These are phyloP conservation scores for Callaeas wilsoni DNA, from an alignment of 2,113 vertebrate genomes.

Conservation along the genomic window DNA sequence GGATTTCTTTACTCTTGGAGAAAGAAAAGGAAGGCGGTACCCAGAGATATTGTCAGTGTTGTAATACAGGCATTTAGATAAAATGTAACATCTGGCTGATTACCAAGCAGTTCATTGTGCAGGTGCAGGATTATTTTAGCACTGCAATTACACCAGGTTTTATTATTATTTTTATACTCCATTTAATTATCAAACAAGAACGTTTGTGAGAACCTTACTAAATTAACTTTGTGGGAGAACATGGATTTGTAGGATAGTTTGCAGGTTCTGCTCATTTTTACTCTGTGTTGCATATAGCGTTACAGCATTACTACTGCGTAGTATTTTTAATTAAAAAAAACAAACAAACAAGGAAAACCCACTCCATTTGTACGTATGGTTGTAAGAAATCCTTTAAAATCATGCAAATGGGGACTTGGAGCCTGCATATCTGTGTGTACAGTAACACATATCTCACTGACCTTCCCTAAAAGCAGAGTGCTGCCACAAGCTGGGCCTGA, in stretches of 20 bases:
- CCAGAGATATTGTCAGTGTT: background rate
- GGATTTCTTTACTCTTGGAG: background rate
- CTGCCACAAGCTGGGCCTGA: background rate
- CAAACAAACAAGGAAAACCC: too few species aligned
- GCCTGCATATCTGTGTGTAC: background rate
- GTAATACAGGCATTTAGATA: background rate
- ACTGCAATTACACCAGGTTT: background rate
- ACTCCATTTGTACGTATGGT: background rate
- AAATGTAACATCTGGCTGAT: slow-evolving; percentile 14
- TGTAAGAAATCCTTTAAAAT: background rate
- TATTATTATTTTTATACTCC: background rate
- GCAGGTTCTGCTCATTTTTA: background rate
- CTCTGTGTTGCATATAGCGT: background rate
- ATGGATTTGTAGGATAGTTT: background rate
- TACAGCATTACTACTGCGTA: background rate
- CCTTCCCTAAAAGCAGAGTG: background rate
- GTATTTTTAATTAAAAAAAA: background rate
- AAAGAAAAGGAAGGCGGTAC: background rate
- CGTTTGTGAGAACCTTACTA: background rate
- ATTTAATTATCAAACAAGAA: background rate
- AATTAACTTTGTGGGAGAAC: background rate
- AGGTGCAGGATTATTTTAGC: slow-evolving; percentile 1
- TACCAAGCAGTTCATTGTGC: background rate
- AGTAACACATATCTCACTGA: background rate
- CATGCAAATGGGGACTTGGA: background rate